Conservation (phyloP, 2,797 vertebrate genomes). For the Sebastes trivittatus region DNA sequence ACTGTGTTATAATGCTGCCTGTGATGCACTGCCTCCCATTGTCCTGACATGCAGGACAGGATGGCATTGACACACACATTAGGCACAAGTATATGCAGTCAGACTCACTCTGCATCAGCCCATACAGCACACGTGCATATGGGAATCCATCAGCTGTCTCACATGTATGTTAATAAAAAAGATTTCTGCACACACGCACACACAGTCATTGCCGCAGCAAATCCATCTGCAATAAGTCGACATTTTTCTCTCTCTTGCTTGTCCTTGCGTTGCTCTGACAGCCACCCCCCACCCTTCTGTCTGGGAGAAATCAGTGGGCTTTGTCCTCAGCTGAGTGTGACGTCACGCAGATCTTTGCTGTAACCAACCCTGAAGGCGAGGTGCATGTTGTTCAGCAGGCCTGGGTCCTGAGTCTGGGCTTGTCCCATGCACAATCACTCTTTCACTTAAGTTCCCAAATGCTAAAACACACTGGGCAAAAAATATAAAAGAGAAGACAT, state of each 20-base stretch:
- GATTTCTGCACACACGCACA: conserved; percentile 5
- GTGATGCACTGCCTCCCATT: conserved; percentile 44
- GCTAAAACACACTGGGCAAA: not conserved
- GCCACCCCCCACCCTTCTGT: conserved; percentile 65
- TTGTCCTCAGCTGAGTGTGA: conserved; percentile 82
- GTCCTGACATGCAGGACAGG: conserved; percentile 50
- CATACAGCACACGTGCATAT: conserved; percentile 50
- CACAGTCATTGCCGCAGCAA: conserved; percentile 29
- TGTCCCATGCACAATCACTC: conserved; percentile 35
- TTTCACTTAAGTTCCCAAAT: conserved; percentile 12
- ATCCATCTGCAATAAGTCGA: conserved; percentile 33
- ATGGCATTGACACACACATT: conserved; percentile 54
- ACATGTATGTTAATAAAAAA: conserved; percentile 30
- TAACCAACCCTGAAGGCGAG: conserved; percentile 67
- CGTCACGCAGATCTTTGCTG: conserved; percentile 70
- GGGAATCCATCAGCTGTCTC: conserved; percentile 38
- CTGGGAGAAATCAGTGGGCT: conserved; percentile 77
- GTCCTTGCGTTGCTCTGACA: conserved; percentile 60
- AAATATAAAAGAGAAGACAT: not conserved
- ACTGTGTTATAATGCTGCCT: conserved; percentile 17
- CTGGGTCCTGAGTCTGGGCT: conserved; percentile 42
- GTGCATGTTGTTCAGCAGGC: conserved; percentile 50
- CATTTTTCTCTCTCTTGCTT: conserved; percentile 32
- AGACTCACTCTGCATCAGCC: conserved; percentile 41
- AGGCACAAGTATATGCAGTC: conserved; percentile 49